Percentiles rank a stretch among this genome's conserved stretches.
Evolutionary conservation across 1,140 invertebrate species (phyloP).

Genomic region (Ephestia elutella): DNA sequence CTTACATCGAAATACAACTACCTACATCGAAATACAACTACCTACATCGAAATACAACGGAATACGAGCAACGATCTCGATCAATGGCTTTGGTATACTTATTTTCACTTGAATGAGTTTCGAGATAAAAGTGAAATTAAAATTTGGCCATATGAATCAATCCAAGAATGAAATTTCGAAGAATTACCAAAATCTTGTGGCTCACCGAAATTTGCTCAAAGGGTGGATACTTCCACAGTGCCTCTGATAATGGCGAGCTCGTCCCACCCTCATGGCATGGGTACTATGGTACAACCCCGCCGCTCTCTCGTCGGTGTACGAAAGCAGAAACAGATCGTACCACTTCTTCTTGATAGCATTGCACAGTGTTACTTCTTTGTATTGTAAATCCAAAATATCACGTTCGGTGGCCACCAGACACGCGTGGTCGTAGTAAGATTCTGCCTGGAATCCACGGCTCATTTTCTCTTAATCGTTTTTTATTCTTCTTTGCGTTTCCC

Average conservation of each 20-base stretch:
- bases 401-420: constrained; percentile 27
- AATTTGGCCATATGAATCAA: too few relatives aligned
- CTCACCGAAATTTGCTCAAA: constrained; percentile 39
- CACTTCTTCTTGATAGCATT: constrained; percentile 25
- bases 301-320: constrained; percentile 20
- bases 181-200: too few relatives aligned
- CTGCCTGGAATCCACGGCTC: constrained; percentile 19
- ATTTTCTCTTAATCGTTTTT: not conserved
- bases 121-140: too few relatives aligned
- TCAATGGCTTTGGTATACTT: too few relatives aligned
- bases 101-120: too few relatives aligned
- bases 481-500: too few relatives aligned
- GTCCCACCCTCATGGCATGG: constrained; percentile 30
- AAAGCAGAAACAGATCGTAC: constrained; percentile 32
- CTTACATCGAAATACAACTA: too few relatives aligned
- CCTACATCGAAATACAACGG: too few relatives aligned
- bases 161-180: too few relatives aligned
- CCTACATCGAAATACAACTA: too few relatives aligned
- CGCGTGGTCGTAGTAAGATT: constrained; percentile 30
- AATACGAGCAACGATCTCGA: too few relatives aligned
- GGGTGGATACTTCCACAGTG: constrained; percentile 33
- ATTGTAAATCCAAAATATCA: constrained; percentile 34
- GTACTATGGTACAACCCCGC: constrained; percentile 31
- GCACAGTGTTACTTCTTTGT: constrained; percentile 18
- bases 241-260: constrained; percentile 27